Conservation (phyloP, 2,797 vertebrate genomes). For the Ispidina picta region DNA sequence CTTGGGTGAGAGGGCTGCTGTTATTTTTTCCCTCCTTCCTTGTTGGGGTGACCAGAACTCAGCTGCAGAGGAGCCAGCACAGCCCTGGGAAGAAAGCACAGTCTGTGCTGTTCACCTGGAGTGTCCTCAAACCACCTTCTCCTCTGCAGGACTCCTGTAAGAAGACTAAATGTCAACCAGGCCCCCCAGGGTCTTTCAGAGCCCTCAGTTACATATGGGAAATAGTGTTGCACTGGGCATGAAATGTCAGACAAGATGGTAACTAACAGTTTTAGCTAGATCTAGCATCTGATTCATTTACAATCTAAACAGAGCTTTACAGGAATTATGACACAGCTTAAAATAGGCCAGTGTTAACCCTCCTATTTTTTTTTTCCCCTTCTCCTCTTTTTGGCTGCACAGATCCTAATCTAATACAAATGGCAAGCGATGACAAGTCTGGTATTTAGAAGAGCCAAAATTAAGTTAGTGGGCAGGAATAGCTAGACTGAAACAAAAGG, state of each 20-base stretch:
- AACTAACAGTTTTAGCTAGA: background rate
- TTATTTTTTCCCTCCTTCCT: background rate
- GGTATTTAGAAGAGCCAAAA: background rate
- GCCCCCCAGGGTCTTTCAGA: background rate
- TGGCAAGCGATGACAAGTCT: background rate
- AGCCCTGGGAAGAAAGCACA: background rate
- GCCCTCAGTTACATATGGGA: fast-evolving
- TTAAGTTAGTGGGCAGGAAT: background rate
- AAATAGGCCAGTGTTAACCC: background rate
- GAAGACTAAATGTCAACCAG: background rate
- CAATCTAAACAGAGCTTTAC: background rate
- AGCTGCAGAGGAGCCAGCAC: background rate
- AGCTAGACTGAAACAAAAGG: background rate
- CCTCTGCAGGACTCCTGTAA: background rate
- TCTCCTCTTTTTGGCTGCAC: background rate
- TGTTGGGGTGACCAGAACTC: fast-evolving
- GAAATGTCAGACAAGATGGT: background rate
- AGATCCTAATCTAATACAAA: background rate
- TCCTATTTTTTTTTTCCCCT: background rate
- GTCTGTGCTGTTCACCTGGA: background rate
- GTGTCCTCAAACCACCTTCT: background rate
- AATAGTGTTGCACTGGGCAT: background rate
- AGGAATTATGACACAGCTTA: background rate
- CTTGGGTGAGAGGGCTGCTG: background rate
- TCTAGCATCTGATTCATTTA: background rate